phyloP scores from a whole-genome alignment of 2,888 invertebrate species.

The Nycteola revayana region DNA sequence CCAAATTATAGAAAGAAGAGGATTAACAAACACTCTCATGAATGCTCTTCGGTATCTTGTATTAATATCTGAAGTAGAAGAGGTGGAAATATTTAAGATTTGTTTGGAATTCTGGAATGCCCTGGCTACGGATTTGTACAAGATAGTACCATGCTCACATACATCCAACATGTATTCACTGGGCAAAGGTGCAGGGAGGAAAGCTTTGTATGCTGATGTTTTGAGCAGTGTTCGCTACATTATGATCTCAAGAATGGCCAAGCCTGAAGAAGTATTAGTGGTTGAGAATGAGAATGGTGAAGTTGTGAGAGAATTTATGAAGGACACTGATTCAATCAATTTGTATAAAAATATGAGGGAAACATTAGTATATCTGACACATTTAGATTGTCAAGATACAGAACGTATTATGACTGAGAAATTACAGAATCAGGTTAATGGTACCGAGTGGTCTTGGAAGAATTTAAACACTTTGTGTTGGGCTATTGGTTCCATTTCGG shows the following conservation, averaged over 20 bases:
- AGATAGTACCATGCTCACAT: conserved; percentile 88
- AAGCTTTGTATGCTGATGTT: conserved; percentile 90
- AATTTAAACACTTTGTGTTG: conserved; percentile 99
- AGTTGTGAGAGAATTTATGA: conserved; percentile 99
- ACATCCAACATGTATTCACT: conserved; percentile 63
- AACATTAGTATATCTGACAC: conserved; percentile 98
- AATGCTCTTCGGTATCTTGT: conserved; percentile 94
- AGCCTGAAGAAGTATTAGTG: conserved; percentile 99
- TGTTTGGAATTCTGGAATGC: conserved; percentile 99
- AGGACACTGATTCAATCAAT: conserved; percentile 99
- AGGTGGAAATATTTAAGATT: conserved; percentile 99
- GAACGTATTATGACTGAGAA: conserved; percentile 99
- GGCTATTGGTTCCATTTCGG: conserved; percentile 99
- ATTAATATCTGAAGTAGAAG: conserved; percentile 98
- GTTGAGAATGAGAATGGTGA: conserved; percentile 99
- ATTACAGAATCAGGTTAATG: conserved; percentile 98
- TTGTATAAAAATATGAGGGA: conserved; percentile 99
- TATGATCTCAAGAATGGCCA: conserved; percentile 99
- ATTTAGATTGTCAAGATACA: conserved; percentile 98
- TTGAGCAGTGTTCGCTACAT: conserved; percentile 95
- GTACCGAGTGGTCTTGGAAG: conserved; percentile 99
- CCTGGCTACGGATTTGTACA: conserved; percentile 95
- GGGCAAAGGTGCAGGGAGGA: conserved; percentile 79
- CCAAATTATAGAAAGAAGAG: conserved; percentile 91
- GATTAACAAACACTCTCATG: conserved; percentile 87